Evolutionary conservation across 2,113 vertebrate species (phyloP).

Genomic region (Psettodes erumei): DNA sequence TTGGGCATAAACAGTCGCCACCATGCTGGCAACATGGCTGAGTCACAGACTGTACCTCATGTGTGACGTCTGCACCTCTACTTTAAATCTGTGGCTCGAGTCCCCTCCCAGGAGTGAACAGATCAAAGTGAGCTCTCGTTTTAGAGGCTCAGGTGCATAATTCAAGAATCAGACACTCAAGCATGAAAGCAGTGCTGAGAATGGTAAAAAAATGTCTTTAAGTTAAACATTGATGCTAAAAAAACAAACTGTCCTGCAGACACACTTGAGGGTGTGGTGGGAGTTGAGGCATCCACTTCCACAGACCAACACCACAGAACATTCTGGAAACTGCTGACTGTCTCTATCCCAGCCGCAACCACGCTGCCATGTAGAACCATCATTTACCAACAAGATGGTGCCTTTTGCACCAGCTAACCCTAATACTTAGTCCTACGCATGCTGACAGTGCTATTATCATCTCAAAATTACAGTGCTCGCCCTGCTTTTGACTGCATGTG

Average conservation of each 20-base stretch:
- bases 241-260: conserved; percentile 38
- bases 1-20: conserved; percentile 53
- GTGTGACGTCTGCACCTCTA: conserved; percentile 42
- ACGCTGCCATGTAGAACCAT: conserved; percentile 56
- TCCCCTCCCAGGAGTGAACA: neutral
- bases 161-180: conserved; percentile 38
- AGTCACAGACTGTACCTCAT: conserved; percentile 59
- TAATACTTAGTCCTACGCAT: conserved; percentile 62
- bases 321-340: conserved; percentile 75
- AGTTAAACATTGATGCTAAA: conserved; percentile 39
- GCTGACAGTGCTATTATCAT: conserved; percentile 64
- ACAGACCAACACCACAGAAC: conserved; percentile 70
- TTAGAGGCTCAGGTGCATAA: conserved; percentile 40
- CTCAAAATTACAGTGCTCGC: conserved; percentile 54
- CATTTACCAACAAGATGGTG: conserved; percentile 67
- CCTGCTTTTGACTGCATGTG: conserved; percentile 32
- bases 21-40: conserved; percentile 57
- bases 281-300: conserved; percentile 53
- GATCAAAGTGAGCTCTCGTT: conserved; percentile 18
- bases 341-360: conserved; percentile 46
- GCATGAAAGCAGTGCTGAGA: conserved; percentile 26
- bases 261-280: conserved; percentile 64
- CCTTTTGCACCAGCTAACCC: conserved; percentile 57
- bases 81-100: conserved; percentile 5
- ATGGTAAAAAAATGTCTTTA: neutral